Evolutionary conservation across 1,140 invertebrate genomes (phyloP).

Genomic region (Nixonia krombeini): DNA sequence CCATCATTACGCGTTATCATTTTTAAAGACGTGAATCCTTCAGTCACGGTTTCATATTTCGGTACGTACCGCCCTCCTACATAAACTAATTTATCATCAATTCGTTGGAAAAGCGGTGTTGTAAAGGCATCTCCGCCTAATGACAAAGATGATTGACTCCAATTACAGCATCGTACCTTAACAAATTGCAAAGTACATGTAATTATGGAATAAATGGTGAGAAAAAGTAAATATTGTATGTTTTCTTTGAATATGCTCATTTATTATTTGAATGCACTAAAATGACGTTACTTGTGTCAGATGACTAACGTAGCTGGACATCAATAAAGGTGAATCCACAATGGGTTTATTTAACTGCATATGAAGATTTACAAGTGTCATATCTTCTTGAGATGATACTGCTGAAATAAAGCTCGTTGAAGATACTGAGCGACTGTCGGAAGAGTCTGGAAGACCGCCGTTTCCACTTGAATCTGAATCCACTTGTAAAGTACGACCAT

Average conservation of each 20-base stretch:
- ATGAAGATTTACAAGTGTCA: constrained; percentile 92
- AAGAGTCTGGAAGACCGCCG: constrained; percentile 69
- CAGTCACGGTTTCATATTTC: constrained; percentile 76
- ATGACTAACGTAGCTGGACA: constrained; percentile 95
- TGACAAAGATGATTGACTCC: constrained; percentile 80
- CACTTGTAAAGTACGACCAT: constrained; percentile 34
- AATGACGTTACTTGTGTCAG: constrained; percentile 86
- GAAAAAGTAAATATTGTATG: too few relatives aligned
- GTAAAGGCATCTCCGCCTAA: constrained; percentile 81
- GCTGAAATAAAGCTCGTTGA: constrained; percentile 93
- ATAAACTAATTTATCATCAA: constrained; percentile 82
- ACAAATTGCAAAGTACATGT: constrained; percentile 23
- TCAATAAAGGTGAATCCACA: constrained; percentile 90
- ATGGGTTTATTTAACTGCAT: constrained; percentile 97
- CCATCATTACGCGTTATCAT: constrained; percentile 75
- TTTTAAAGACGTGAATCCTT: constrained; percentile 81
- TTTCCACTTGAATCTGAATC: constrained; percentile 50
- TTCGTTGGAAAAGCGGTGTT: constrained; percentile 80
- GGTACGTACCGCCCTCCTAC: constrained; percentile 79
- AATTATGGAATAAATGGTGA: too few relatives aligned
- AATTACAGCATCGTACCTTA: constrained; percentile 78
- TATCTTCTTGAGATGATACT: constrained; percentile 93
- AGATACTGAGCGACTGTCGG: constrained; percentile 81
- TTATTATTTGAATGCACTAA: constrained; percentile 2
- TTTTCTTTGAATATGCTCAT: background rate